These are phyloP conservation scores for Sinotaia quadrata DNA, from an alignment of 2,888 invertebrate genomes.

Conservation along the genomic window DNA sequence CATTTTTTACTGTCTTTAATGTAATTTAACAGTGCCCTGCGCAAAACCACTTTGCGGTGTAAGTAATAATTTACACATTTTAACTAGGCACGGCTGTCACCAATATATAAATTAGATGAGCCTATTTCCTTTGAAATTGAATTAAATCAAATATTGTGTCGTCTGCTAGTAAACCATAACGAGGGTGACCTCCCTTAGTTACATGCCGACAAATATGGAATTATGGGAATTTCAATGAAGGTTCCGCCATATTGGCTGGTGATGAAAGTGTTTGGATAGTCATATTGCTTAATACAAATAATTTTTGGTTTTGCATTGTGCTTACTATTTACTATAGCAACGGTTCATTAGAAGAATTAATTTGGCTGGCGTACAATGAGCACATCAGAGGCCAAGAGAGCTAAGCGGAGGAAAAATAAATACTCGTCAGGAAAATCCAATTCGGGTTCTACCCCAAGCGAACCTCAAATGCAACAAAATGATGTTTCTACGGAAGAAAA, in stretches of 20 bases:
- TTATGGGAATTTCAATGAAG: slow-evolving; percentile 51
- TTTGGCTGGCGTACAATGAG: slow-evolving; percentile 45
- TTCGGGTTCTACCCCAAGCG: slow-evolving; percentile 42
- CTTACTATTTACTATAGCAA: slow-evolving; percentile 15
- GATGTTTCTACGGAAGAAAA: slow-evolving; percentile 27
- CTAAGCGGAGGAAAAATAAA: slow-evolving; percentile 60
- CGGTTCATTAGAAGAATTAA: slow-evolving; percentile 9
- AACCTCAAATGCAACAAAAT: slow-evolving; percentile 35
- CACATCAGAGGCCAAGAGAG: slow-evolving; percentile 57
- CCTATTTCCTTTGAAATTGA: too few relatives aligned
- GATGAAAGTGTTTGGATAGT: slow-evolving; percentile 31
- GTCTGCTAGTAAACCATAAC: neutral
- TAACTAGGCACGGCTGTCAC: too few relatives aligned
- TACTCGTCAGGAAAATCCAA: slow-evolving; percentile 48
- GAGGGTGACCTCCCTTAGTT: slow-evolving; percentile 29
- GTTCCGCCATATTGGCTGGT: slow-evolving; percentile 58
- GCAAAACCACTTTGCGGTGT: too few relatives aligned
- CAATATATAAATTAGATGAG: too few relatives aligned
- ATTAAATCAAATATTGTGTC: neutral
- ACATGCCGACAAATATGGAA: slow-evolving; percentile 38
- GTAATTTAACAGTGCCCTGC: too few relatives aligned
- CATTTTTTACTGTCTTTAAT: too few relatives aligned
- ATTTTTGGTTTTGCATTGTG: slow-evolving; percentile 22
- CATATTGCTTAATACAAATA: neutral
- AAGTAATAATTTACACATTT: too few relatives aligned